phyloP scores from a whole-genome alignment of 1,140 invertebrate genomes.

The Hylyphantes graminicola region DNA sequence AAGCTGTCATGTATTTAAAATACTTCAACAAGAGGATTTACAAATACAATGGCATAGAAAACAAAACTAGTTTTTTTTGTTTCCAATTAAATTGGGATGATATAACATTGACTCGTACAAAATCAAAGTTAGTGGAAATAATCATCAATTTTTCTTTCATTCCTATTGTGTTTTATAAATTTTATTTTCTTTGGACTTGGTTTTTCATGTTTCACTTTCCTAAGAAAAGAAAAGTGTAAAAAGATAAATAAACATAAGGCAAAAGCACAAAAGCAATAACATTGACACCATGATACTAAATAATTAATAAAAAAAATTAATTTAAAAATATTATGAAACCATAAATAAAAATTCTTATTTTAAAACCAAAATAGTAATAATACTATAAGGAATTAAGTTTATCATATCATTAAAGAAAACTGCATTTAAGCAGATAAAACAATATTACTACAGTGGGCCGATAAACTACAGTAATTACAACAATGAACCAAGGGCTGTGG shows the following conservation, averaged over 20 bases:
- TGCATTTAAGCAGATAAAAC: no score
- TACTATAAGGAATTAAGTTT: neutral
- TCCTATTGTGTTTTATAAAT: neutral
- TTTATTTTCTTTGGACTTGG: neutral
- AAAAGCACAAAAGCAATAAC: neutral
- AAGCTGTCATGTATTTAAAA: no score
- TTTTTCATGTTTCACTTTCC: neutral
- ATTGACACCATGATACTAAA: neutral
- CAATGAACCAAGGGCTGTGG: no score
- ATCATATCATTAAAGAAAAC: neutral
- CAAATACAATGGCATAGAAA: no score
- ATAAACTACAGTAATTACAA: no score
- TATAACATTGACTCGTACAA: no score
- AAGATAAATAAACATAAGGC: neutral
- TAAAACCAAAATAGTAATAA: neutral
- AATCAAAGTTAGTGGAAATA: neutral
- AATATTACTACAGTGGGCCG: no score
- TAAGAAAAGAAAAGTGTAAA: neutral
- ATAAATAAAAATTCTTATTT: neutral
- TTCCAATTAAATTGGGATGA: no score
- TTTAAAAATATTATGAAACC: neutral
- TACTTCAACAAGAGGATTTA: no score
- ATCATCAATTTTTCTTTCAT: neutral
- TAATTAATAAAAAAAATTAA: neutral
- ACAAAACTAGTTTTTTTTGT: no score